Evolutionary conservation across 1,140 invertebrate genomes (phyloP).

Genomic region (Drosophila lacertosa): DNA sequence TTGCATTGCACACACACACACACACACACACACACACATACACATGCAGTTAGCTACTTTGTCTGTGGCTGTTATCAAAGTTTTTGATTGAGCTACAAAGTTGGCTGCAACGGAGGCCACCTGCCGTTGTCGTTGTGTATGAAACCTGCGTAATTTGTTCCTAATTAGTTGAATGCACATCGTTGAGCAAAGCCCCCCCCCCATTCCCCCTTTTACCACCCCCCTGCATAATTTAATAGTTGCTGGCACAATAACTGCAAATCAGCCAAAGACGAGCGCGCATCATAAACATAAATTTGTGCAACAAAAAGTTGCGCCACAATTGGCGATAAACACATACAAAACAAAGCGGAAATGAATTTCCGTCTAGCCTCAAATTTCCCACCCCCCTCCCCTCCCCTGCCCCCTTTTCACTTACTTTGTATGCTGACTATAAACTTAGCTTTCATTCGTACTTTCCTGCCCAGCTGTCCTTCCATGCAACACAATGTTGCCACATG

Average conservation of each 20-base stretch:
- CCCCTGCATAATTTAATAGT: slow-evolving; percentile 64
- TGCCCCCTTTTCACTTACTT: slow-evolving; percentile 50
- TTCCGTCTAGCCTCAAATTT: slow-evolving; percentile 69
- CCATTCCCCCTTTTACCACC: neutral
- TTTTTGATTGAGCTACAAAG: slow-evolving; percentile 76
- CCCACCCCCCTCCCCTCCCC: neutral
- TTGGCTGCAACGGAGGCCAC: slow-evolving; percentile 43
- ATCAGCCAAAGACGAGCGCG: slow-evolving; percentile 72
- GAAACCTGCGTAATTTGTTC: slow-evolving; percentile 80
- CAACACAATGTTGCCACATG: slow-evolving; percentile 64
- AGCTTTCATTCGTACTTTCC: slow-evolving; percentile 70
- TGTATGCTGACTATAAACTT: slow-evolving; percentile 72
- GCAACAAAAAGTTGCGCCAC: slow-evolving; percentile 42
- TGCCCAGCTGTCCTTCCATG: slow-evolving; percentile 50
- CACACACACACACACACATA: slow-evolving; percentile 1
- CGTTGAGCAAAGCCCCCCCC: slow-evolving; percentile 41
- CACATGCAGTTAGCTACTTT: neutral
- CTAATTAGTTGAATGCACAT: slow-evolving; percentile 80
- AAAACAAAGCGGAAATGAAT: slow-evolving; percentile 78
- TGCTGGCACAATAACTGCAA: slow-evolving; percentile 65
- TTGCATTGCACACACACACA: slow-evolving; percentile 46
- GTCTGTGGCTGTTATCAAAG: slow-evolving; percentile 47
- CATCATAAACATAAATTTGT: slow-evolving; percentile 79
- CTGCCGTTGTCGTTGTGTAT: slow-evolving; percentile 52
- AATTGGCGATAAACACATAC: neutral